Base-by-base conservation (phyloP, 2,113 vertebrate species). In the Patagioenas fasciata region DNA sequence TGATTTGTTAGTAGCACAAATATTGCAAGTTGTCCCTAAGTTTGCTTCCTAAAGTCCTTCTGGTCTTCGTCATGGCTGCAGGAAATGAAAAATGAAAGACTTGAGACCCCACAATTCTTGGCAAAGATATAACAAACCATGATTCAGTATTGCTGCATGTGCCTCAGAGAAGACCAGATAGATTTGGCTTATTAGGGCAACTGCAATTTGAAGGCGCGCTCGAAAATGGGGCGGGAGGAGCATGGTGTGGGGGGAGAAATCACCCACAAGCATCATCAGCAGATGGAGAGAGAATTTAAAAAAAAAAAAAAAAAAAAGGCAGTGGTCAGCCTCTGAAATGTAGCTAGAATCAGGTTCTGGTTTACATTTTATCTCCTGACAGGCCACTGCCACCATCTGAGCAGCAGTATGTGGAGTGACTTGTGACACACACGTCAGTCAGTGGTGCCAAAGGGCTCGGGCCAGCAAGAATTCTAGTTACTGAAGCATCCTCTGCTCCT, bases 391-490 rank as follows among this genome's bases (percentile, higher is more conserved):
- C 18, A 24, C 53, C 48, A 34, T 57, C 23, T 51, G 48, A 85
- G 61, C 54, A 72, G 69, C 70, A 56, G 57, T 6, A 19, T 50
- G 48, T 5, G 31, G 29, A n/a, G 66, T 61, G 78, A 42, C 38
- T 42, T 53, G 60, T 78, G 89, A 24, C 50, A 50, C 69, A 84
- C 54, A 51, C 47, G 80, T 78, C 51, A 62, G 38, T 4, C 65
- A 40, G 48, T 50, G 26, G 36, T 1, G 3, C 73, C 69, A 18
- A 1, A 0, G 60, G 84, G 40, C 53, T 75, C 0, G 0, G n/a
- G 26, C 12, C 50, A 20, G 85, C 38, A 40, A 31, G 13, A 32
- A 29, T 15, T 25, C 38, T 64, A 57, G 18, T n/a, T 80, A 16
- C 74, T 15, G 81, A 47, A 50, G 15, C 48, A 58, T 61, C 15